Evolutionary conservation across 2,797 vertebrate species (phyloP).

Genomic region (Rhynchonycteris naso): DNA sequence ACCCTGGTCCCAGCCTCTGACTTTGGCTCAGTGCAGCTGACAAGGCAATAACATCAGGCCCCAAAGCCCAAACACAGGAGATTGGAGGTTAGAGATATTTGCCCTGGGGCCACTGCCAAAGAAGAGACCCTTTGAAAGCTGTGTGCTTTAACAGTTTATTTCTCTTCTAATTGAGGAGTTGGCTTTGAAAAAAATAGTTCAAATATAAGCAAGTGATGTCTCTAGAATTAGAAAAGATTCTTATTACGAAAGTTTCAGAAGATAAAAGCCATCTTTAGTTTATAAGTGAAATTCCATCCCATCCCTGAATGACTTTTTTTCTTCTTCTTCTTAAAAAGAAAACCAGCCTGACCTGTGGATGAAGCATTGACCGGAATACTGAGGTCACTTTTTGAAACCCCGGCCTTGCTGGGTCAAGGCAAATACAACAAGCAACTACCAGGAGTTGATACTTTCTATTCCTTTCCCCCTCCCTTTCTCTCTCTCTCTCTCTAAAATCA

Average conservation of each 20-base stretch:
- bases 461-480: no score
- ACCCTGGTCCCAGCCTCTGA: neutral
- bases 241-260: slow-evolving; percentile 25
- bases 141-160: neutral
- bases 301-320: neutral
- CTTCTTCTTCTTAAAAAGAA: neutral
- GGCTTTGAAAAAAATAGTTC: neutral
- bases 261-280: slow-evolving; percentile 44
- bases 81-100: neutral
- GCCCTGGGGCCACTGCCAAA: neutral
- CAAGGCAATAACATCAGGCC: neutral
- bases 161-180: neutral
- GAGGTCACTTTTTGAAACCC: no score
- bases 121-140: neutral
- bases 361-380: no score
- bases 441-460: no score
- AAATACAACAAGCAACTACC: no score
- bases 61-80: neutral
- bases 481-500: no score
- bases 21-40: neutral
- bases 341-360: neutral
- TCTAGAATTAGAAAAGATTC: neutral
- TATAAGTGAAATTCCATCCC: neutral
- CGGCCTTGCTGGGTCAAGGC: no score
- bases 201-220: neutral